A percentile compares a stretch with the other conserved stretches of the same genome.
Conservation (phyloP, 2,888 invertebrate genomes). For the Nemapogon koenigi region DNA sequence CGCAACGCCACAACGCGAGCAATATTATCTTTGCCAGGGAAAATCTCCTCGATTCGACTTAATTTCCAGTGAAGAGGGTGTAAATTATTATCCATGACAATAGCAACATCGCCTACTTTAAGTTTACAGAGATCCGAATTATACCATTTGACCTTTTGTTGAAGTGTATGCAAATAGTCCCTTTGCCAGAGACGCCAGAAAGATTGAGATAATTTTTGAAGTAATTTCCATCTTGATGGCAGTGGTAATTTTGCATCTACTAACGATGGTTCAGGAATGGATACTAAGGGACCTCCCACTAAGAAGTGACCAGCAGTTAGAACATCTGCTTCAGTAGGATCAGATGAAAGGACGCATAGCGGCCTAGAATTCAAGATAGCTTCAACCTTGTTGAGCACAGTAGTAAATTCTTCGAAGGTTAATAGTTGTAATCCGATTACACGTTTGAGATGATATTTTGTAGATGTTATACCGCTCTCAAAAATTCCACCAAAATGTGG, state of each 20-base stretch:
- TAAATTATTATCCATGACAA: conserved; percentile 7
- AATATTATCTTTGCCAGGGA: conserved; percentile 13
- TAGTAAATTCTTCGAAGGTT: conserved; percentile 19
- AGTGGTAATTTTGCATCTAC: neutral
- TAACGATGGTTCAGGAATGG: conserved; percentile 8
- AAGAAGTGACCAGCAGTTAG: conserved; percentile 18
- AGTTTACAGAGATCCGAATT: neutral
- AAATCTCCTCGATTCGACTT: conserved; percentile 8
- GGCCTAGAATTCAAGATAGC: conserved; percentile 20
- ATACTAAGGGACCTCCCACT: conserved; percentile 15
- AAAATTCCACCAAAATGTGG: conserved; percentile 23
- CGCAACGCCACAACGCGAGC: conserved; percentile 13
- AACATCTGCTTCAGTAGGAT: conserved; percentile 10
- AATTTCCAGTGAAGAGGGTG: conserved; percentile 12
- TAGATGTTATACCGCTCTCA: conserved; percentile 21
- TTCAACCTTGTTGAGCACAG: conserved; percentile 18
- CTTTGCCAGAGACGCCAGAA: conserved; percentile 17
- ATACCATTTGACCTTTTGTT: conserved; percentile 17
- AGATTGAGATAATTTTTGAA: conserved; percentile 12
- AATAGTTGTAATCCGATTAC: conserved; percentile 16
- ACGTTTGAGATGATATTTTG: conserved; percentile 21
- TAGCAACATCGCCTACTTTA: conserved; percentile 12
- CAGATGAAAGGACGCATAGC: conserved; percentile 13
- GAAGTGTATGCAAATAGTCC: conserved; percentile 18
- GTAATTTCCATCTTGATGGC: conserved; percentile 6